Base-by-base conservation (phyloP, 1,140 invertebrate species). In the Pachypeltis micranthus region DNA sequence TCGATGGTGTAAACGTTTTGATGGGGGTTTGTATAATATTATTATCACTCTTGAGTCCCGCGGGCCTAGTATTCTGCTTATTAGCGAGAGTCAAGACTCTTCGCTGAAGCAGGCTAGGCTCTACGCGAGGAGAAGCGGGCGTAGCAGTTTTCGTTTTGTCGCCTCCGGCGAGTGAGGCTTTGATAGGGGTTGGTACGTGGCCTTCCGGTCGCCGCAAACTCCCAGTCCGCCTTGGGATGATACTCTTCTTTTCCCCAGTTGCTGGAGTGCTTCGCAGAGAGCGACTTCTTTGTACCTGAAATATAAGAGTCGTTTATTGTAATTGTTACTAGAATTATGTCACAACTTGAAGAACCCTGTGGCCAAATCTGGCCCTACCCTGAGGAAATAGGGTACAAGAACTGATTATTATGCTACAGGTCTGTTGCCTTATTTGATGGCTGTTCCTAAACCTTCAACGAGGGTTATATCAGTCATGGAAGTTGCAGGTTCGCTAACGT, bases 171-270 rank as follows among this genome's bases (percentile, higher is more conserved):
- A n/a, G 56, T 55, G 44, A 68, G 39, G 51, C 65, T 66, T 34
- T 65, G 55, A 58, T 72, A 65, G 25, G 72, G 70, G 61, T 73
- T 67, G 12, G 68, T 70, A 65, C 73, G 74, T 7, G 14, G 1
- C 28, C 57, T 59, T 59, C 57, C 2, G 57, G 57, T 28, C 57
- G 14, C 56, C 71, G 67, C 63, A 74, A 70, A 68, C 74, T 77
- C 60, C 56, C 67, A 58, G 75, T 67, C 63, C 77, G 67, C 59
- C 71, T 59, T 39, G 74, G 72, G 23, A 72, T 69, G 1, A 70
- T 44, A 56, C 68, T 67, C 2, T 70, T 69, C 19, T 65, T 64
- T 31, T 69, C 71, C 7, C 3, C 21, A 3, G 24, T 28, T 10
- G 25, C 70, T 68, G 63, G 73, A 72, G 61, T 72, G 63, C 69